Conservation (phyloP, 2,888 invertebrate species). For the Petrolisthes cinctipes region DNA sequence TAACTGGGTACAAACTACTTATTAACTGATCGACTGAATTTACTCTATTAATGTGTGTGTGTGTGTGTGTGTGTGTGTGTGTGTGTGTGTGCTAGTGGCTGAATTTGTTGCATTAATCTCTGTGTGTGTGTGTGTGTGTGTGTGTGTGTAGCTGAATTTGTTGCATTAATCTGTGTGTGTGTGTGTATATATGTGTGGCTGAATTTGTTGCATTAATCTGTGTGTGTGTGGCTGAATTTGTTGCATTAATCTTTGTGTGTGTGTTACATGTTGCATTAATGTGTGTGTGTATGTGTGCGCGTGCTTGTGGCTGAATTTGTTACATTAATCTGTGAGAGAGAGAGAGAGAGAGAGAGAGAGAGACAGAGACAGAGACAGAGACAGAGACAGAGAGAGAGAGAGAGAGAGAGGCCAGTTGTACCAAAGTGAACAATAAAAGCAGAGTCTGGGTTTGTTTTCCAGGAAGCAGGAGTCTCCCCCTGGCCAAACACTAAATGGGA, state of each 20-base stretch:
- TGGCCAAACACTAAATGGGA: no score
- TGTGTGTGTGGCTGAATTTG: not conserved
- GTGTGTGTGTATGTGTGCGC: not conserved
- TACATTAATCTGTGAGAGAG: not conserved
- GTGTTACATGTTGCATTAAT: not conserved
- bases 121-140: constrained; percentile 1
- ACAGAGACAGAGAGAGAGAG: constrained; percentile 5
- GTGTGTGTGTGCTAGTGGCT: not conserved
- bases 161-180: not conserved
- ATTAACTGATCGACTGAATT: no score
- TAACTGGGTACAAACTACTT: no score
- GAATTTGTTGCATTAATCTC: not conserved
- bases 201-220: not conserved
- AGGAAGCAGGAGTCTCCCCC: no score
- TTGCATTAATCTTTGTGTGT: not conserved
- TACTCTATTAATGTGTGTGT: not conserved
- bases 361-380: not conserved
- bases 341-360: not conserved
- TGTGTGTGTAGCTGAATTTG: not conserved
- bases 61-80: not conserved
- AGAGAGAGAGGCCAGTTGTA: not conserved
- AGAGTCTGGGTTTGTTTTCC: no score
- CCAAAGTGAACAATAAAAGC: no score
- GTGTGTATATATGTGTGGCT: not conserved
- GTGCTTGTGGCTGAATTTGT: not conserved